Evolutionary conservation across 2,888 invertebrate genomes (phyloP).

Genomic region (Calameuta idolon): DNA sequence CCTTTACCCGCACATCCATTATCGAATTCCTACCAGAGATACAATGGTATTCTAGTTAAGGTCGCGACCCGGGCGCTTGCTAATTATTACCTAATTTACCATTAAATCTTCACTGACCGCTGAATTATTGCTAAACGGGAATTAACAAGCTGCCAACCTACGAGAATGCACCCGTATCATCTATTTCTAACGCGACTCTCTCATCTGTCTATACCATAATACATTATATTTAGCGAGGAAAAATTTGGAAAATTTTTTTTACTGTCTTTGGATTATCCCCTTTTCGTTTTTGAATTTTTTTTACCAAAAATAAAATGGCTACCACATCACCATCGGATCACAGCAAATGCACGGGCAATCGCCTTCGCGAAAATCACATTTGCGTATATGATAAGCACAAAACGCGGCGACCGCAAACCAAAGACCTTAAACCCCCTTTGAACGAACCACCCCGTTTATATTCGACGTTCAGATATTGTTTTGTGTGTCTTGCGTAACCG

Average conservation of each 20-base stretch:
- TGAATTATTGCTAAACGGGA: slow-evolving; percentile 45
- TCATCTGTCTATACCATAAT: not conserved
- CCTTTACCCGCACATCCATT: slow-evolving; percentile 61
- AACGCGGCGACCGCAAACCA: slow-evolving; percentile 16
- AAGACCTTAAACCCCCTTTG: slow-evolving; percentile 22
- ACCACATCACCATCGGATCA: not conserved
- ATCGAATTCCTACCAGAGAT: slow-evolving; percentile 61
- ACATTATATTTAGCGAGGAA: not conserved
- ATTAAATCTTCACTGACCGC: slow-evolving; percentile 61
- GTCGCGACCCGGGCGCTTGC: slow-evolving; percentile 37
- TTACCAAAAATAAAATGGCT: not conserved
- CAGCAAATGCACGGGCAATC: not conserved
- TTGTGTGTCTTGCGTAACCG: slow-evolving; percentile 55
- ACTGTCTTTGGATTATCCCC: not conserved
- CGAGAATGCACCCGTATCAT: not conserved
- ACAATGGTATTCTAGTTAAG: slow-evolving; percentile 65
- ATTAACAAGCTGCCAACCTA: slow-evolving; percentile 15
- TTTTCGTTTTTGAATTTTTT: not conserved
- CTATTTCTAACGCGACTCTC: not conserved
- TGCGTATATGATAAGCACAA: not conserved
- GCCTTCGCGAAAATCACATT: slow-evolving; percentile 4
- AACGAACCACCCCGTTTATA: slow-evolving; percentile 25
- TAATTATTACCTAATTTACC: slow-evolving; percentile 65
- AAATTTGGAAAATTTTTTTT: not conserved
- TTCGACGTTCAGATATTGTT: slow-evolving; percentile 55